These are phyloP conservation scores for Esox lucius DNA, from an alignment of 2,797 vertebrate species.

Conservation along the genomic window DNA sequence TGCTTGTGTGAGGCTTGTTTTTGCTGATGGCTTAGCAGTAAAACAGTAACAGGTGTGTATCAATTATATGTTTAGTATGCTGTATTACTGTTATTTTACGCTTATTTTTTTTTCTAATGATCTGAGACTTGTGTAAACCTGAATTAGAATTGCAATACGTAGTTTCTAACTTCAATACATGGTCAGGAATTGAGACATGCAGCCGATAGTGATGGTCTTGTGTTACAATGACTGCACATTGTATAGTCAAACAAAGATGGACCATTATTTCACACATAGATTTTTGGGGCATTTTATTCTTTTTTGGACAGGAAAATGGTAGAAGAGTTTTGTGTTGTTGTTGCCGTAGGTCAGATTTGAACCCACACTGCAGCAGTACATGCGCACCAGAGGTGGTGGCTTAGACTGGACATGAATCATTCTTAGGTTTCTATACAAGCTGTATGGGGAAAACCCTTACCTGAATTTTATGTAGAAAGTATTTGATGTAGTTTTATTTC, in stretches of 20 bases:
- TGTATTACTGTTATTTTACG: background rate
- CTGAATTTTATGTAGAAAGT: background rate
- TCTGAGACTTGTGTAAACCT: background rate
- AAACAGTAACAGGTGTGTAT: background rate
- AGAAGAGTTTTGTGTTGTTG: no score
- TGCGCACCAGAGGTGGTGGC: no score
- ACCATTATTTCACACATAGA: no score
- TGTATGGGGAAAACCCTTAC: slow-evolving; percentile 23
- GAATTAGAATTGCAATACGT: background rate
- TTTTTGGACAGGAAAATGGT: no score
- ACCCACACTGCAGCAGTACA: no score
- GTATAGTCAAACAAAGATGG: slow-evolving; percentile 23
- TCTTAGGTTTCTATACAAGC: no score
- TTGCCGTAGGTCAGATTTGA: no score
- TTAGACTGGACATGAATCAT: no score
- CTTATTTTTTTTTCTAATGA: background rate
- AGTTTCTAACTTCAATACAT: slow-evolving; percentile 39
- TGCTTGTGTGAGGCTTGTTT: slow-evolving; percentile 28
- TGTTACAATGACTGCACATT: slow-evolving; percentile 16
- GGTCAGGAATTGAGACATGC: slow-evolving; percentile 1
- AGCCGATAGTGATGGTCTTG: slow-evolving; percentile 9
- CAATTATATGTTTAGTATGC: background rate
- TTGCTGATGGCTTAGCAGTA: background rate
- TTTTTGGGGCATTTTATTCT: no score
- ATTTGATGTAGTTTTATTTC: background rate